Evolutionary conservation across 1,140 invertebrate species (phyloP).

Genomic region (Cotesia vestalis): DNA sequence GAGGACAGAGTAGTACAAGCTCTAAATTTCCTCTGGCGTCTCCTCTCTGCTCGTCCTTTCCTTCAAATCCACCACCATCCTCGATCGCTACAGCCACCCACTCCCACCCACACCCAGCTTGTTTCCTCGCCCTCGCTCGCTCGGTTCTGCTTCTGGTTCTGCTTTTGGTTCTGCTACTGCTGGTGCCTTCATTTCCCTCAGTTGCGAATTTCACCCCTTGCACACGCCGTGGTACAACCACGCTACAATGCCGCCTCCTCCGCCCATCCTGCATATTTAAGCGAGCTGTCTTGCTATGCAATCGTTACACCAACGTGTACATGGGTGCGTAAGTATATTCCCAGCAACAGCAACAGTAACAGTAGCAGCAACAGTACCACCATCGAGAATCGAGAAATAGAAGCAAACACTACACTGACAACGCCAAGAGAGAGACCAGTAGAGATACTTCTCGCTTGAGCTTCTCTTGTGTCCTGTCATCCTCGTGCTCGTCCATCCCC

Average conservation of each 20-base stretch:
- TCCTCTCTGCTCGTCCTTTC: constrained; percentile 34
- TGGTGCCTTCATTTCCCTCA: constrained; percentile 35
- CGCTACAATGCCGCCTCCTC: constrained; percentile 61
- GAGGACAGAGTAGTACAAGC: constrained; percentile 16
- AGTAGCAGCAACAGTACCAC: too few relatives aligned
- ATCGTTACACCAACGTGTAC: constrained; percentile 53
- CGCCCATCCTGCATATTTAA: constrained; percentile 68
- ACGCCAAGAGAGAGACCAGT: neutral
- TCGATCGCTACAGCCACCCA: neutral
- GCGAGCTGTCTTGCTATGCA: constrained; percentile 63
- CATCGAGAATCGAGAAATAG: neutral
- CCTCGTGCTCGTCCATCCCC: neutral
- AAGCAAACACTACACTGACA: neutral
- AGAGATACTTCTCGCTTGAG: neutral
- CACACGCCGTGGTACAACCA: constrained; percentile 56
- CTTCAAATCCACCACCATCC: constrained; percentile 37
- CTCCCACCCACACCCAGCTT: too few relatives aligned
- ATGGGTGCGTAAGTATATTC: constrained; percentile 45
- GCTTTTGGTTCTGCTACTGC: constrained; percentile 15
- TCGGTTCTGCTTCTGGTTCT: neutral
- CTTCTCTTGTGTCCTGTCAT: constrained; percentile 22
- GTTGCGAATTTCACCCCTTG: constrained; percentile 57
- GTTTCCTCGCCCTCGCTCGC: constrained; percentile 10
- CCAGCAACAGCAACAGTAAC: constrained; percentile 26
- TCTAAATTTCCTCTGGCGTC: constrained; percentile 30